Evolutionary conservation across 2,888 invertebrate species (phyloP), one percentile per base, ranked within the genome.

Genomic region (Xestia ashworthii): DNA sequence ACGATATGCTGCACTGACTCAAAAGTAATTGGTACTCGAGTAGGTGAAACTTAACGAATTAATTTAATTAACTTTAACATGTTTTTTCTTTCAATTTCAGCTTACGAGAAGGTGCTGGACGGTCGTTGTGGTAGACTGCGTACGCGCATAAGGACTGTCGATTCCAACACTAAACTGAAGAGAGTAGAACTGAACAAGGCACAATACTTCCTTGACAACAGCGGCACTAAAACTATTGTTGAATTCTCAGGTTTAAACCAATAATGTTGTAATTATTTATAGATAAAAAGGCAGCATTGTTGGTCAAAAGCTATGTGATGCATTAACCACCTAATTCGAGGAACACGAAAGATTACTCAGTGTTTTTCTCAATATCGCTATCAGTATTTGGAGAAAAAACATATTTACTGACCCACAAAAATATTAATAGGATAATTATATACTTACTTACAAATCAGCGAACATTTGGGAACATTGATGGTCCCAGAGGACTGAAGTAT

Each of bases 91-190:
- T 81, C 84, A 16, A 74, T 95, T 94, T 19, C 94, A 96, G 96
- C 92, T 32, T 96, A 93, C 85, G 95, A 95, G 86, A 96, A 95
- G 82, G 86, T 96, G 11, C 87, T 93, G 32, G 95, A 96, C 69
- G 96, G 96, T 3, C 94, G 95, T 4, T 96, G 96, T 85, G 94
- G 96, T 19, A 93, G 91, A 78, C 89, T 96, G n/a, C 95, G 96
- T 19, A 96, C 95, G 1, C 93, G 95, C 74, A 96, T 96, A 76
- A 91, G 92, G n/a, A 92, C 94, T 0, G 82, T 95, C 32, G 95
- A 94, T 85, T 91, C 92, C 25, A 90, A 92, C 65, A 90, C 88
- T 19, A 96, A 95, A 82, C 87, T 96, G 6, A 95, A 93, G 68
- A 92, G 92, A 69, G 92, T 94, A 25, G 96, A 96, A 73, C 87